A percentile compares a stretch with the other conserved stretches of the same genome.
Evolutionary conservation across 2,113 vertebrate genomes (phyloP).

Genomic region (Nesoenas mayeri): DNA sequence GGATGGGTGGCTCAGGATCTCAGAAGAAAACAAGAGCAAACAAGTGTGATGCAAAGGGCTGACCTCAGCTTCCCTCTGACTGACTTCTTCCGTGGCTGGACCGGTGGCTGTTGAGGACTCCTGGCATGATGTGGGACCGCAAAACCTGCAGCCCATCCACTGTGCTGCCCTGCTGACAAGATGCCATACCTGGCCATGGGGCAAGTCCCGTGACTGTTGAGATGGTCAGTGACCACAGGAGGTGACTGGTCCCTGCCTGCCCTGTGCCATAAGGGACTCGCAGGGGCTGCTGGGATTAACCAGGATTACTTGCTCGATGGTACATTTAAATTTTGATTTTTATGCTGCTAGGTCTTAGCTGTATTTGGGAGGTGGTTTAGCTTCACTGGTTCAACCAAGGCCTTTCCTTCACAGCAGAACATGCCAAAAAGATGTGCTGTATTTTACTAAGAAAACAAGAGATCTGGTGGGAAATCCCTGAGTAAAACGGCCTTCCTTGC

Average conservation of each 20-base stretch:
- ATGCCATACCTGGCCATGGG: background rate
- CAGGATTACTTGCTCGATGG: background rate
- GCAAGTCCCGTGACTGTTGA: background rate
- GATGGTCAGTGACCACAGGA: background rate
- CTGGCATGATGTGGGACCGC: accelerated
- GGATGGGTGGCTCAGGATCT: background rate
- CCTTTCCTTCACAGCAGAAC: background rate
- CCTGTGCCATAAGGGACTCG: accelerated
- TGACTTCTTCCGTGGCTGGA: background rate
- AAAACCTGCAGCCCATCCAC: accelerated
- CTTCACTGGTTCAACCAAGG: background rate
- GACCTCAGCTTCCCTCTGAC: background rate
- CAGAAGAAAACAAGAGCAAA: background rate
- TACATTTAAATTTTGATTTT: background rate
- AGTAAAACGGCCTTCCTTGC: background rate
- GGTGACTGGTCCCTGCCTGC: accelerated
- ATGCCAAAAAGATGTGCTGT: background rate
- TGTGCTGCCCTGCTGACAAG: background rate
- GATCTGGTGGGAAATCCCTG: background rate
- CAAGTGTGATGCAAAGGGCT: background rate
- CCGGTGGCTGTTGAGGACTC: background rate
- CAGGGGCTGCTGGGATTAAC: background rate
- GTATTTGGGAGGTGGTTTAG: background rate
- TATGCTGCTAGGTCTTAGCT: accelerated
- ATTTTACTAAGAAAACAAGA: background rate